Conservation (phyloP, 2,113 vertebrate genomes). For the Cathartes aura region DNA sequence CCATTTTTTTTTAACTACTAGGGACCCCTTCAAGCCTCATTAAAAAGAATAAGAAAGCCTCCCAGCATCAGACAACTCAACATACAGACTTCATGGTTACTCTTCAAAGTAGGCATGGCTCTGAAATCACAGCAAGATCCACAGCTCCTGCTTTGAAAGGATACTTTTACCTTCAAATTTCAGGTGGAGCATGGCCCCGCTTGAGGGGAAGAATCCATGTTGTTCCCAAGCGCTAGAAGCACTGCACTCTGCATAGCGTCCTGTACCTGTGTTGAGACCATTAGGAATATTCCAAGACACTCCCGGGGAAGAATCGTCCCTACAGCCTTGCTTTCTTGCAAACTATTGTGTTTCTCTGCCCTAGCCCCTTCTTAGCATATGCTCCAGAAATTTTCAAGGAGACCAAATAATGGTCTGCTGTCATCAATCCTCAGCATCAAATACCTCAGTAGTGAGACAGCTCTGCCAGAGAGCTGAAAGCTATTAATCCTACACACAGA, state of each 20-base stretch:
- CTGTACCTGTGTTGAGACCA: not conserved
- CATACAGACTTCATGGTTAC: not conserved
- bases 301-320: not conserved
- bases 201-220: not conserved
- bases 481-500: not conserved
- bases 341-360: not conserved
- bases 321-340: not conserved
- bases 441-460: not conserved
- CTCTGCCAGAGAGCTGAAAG: not conserved
- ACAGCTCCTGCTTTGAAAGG: not conserved
- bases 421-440: not conserved
- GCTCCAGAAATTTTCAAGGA: not conserved
- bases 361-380: not conserved
- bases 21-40: not conserved
- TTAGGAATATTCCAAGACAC: not conserved
- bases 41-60: not conserved
- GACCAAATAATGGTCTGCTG: not conserved
- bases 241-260: not conserved
- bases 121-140: not conserved
- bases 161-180: not conserved
- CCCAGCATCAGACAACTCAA: not conserved
- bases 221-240: not conserved
- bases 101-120: not conserved
- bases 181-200: not conserved
- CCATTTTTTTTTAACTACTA: not conserved